Conservation (phyloP, 2,888 invertebrate species). For the Xestia xanthographa region DNA sequence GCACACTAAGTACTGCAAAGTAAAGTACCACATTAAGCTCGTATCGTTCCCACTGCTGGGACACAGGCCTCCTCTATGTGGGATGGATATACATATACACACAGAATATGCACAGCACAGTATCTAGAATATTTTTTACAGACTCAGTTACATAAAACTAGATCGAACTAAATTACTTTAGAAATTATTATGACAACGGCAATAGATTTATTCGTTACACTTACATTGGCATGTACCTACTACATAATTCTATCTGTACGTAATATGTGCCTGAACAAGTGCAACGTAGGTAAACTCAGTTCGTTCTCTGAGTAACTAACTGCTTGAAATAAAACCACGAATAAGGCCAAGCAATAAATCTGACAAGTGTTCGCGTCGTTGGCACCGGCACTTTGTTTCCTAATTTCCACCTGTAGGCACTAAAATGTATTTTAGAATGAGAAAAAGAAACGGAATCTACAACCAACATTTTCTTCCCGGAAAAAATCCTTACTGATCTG, state of each 20-base stretch:
- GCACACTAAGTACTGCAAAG: background rate
- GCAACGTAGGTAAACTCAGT: background rate
- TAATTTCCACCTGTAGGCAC: conserved; percentile 34
- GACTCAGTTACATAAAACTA: conserved; percentile 23
- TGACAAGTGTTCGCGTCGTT: conserved; percentile 18
- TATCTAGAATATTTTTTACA: background rate
- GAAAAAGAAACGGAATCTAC: background rate
- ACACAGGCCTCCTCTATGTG: too few species aligned
- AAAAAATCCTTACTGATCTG: background rate
- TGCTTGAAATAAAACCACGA: conserved; percentile 42
- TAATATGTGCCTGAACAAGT: background rate
- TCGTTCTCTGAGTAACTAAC: conserved; percentile 11
- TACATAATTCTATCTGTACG: conserved; percentile 1
- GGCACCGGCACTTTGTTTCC: conserved; percentile 41
- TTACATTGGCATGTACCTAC: conserved; percentile 3
- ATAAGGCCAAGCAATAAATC: conserved; percentile 48
- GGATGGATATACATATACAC: background rate
- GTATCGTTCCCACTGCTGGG: background rate
- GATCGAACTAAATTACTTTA: conserved; percentile 7
- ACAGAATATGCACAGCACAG: background rate
- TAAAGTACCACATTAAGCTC: background rate
- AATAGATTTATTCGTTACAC: conserved; percentile 21
- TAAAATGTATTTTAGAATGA: conserved; percentile 24
- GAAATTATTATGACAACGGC: conserved; percentile 30
- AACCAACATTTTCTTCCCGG: background rate